phyloP scores from a whole-genome alignment of 2,113 vertebrate genomes.

The Ibidorhyncha struthersii region DNA sequence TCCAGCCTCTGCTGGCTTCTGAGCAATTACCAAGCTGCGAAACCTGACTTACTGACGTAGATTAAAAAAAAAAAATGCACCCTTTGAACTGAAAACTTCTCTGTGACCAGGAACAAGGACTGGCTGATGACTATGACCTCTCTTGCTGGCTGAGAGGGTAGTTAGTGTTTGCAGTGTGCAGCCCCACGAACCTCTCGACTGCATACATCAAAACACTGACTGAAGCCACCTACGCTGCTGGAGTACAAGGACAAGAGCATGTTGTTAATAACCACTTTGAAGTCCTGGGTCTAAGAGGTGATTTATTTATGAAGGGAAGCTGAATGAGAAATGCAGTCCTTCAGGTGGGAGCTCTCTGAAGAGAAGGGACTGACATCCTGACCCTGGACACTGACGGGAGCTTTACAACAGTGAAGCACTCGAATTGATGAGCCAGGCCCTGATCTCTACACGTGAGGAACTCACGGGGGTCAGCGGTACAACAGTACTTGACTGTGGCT shows the following conservation, averaged over 20 bases:
- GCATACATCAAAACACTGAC: background rate
- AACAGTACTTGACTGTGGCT: rapidly evolving
- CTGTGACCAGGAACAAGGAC: background rate
- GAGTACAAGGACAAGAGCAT: background rate
- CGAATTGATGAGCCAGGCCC: background rate
- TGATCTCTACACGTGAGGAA: background rate
- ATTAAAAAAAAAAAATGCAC: background rate
- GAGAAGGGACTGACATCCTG: background rate
- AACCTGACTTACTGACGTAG: background rate
- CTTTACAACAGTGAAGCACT: background rate
- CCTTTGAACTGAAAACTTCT: constrained; percentile 16
- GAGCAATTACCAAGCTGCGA: background rate
- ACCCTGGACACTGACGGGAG: background rate
- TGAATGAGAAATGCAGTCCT: background rate
- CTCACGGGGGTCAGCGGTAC: background rate
- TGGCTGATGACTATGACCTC: background rate
- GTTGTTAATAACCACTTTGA: background rate
- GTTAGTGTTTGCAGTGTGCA: background rate
- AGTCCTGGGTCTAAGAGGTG: background rate
- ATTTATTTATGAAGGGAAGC: constrained; percentile 2
- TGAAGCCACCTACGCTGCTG: background rate
- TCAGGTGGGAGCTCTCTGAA: background rate
- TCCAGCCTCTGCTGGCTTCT: background rate
- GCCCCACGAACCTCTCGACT: background rate
- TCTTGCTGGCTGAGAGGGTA: background rate